phyloP scores from a whole-genome alignment of 2,888 invertebrate species.

The Hemistola chrysoprasaria region DNA sequence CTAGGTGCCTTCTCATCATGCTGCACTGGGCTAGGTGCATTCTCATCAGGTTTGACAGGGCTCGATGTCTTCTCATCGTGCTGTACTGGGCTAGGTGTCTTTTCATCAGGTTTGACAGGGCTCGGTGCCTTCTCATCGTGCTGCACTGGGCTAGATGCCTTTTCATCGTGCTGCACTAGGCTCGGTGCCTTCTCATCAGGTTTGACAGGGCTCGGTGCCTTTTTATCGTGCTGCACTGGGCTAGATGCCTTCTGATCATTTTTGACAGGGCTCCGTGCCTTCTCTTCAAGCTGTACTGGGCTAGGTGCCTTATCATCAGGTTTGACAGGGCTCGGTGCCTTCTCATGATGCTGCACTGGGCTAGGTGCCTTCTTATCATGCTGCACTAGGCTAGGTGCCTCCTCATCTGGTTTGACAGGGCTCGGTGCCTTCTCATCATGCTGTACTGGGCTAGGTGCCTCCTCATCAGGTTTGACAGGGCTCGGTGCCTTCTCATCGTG shows the following conservation, averaged over 20 bases:
- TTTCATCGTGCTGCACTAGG: not conserved
- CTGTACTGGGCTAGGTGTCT: too few relatives aligned
- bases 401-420: too few relatives aligned
- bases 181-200: slow-evolving; percentile 1
- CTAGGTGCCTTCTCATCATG: slow-evolving; percentile 11
- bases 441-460: slow-evolving; percentile 4
- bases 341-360: not conserved
- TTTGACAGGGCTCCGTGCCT: slow-evolving; percentile 6
- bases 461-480: slow-evolving; percentile 1
- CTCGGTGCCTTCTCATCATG: slow-evolving; percentile 3
- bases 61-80: too few relatives aligned
- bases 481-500: slow-evolving; percentile 1
- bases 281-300: not conserved
- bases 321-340: not conserved
- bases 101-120: too few relatives aligned
- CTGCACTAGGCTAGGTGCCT: too few relatives aligned
- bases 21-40: too few relatives aligned
- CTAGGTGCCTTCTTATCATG: slow-evolving; percentile 6
- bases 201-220: not conserved
- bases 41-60: not conserved
- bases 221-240: slow-evolving; percentile 4
- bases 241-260: too few relatives aligned
- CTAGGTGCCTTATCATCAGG: slow-evolving; percentile 5
- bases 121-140: too few relatives aligned
- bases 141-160: not conserved